phyloP scores from a whole-genome alignment of 2,797 vertebrate species.

The Epinephelus malabaricus region DNA sequence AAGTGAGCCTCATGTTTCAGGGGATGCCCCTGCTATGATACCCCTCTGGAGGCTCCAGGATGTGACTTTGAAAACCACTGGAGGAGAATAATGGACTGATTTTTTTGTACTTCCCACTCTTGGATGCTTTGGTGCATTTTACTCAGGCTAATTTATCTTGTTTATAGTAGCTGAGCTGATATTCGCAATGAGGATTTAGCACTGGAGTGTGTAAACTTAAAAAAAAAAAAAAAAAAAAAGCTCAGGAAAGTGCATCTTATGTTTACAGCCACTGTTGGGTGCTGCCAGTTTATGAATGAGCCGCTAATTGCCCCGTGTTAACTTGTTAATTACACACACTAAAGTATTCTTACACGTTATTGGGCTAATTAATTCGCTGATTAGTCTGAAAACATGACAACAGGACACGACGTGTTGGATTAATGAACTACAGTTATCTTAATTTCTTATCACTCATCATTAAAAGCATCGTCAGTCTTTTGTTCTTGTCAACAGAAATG shows the following conservation, averaged over 20 bases:
- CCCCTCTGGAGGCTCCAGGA: slow-evolving; percentile 23
- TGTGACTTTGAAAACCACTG: slow-evolving; percentile 44
- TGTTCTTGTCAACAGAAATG: neutral
- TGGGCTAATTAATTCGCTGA: slow-evolving; percentile 65
- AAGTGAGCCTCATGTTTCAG: slow-evolving; percentile 15
- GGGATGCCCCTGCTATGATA: slow-evolving; percentile 2
- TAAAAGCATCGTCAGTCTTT: slow-evolving; percentile 24
- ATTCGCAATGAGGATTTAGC: slow-evolving; percentile 13
- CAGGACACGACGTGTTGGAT: slow-evolving; percentile 42
- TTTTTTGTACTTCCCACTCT: slow-evolving; percentile 9
- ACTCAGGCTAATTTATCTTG: neutral
- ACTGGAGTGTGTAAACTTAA: neutral
- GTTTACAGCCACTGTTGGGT: slow-evolving; percentile 43
- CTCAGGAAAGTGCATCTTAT: slow-evolving; percentile 28
- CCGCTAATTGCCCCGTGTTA: slow-evolving; percentile 71
- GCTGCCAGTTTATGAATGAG: slow-evolving; percentile 50
- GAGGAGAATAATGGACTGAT: slow-evolving; percentile 15
- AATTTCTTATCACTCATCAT: slow-evolving; percentile 29
- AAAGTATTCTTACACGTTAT: slow-evolving; percentile 65
- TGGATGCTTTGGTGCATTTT: neutral
- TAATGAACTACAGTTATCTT: slow-evolving; percentile 27
- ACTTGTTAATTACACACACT: slow-evolving; percentile 75
- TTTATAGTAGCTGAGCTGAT: slow-evolving; percentile 18
- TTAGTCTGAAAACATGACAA: slow-evolving; percentile 55
- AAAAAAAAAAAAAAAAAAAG: neutral